Conservation (phyloP, 64 coral and sea anemone species). For the Montipora capricornis region DNA sequence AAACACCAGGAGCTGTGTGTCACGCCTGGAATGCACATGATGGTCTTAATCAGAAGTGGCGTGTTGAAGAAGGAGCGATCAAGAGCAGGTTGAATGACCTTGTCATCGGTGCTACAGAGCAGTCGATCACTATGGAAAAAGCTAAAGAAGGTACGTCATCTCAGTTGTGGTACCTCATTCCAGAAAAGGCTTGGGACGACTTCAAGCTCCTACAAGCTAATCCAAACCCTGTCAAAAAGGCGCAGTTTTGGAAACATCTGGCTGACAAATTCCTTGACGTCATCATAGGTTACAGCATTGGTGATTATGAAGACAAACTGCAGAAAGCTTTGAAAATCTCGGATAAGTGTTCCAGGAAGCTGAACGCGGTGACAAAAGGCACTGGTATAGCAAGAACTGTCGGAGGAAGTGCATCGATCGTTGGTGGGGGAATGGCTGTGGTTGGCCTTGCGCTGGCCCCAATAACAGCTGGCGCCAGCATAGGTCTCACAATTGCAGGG, state of each 20-base stretch:
- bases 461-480: slow-evolving; percentile 10
- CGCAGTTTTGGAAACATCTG: slow-evolving; percentile 41
- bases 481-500: background rate
- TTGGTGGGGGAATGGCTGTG: background rate
- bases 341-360: slow-evolving; percentile 26
- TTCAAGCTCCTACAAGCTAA: background rate
- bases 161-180: background rate
- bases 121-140: background rate
- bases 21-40: slow-evolving; percentile 18
- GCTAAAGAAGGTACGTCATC: background rate
- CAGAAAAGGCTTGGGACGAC: slow-evolving; percentile 36
- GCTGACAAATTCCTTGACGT: slow-evolving; percentile 32
- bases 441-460: slow-evolving; percentile 11
- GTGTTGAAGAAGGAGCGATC: background rate
- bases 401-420: slow-evolving; percentile 20
- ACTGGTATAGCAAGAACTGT: slow-evolving; percentile 20
- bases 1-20: background rate
- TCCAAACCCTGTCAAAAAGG: slow-evolving; percentile 25
- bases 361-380: background rate
- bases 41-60: slow-evolving; percentile 29
- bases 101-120: background rate
- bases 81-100: slow-evolving; percentile 1
- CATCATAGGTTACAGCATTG: slow-evolving; percentile 35
- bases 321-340: slow-evolving; percentile 2
- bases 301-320: background rate